phyloP scores from a whole-genome alignment of 2,797 vertebrate species.

The Bradypodion ventrale region DNA sequence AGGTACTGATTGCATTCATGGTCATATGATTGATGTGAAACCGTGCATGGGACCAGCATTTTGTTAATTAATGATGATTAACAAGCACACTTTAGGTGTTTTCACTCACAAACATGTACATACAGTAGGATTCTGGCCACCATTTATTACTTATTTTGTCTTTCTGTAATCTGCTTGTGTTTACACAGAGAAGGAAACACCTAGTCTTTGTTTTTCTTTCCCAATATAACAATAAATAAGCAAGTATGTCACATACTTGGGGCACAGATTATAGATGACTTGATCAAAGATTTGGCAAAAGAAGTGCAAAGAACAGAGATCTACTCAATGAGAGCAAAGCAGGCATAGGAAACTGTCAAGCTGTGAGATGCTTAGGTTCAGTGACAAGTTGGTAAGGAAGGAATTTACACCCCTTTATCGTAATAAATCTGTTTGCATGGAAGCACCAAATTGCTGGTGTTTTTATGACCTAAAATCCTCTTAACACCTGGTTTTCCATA shows the following conservation, averaged over 20 bases:
- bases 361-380: slow-evolving; percentile 2
- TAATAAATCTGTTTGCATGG: slow-evolving; percentile 22
- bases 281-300: neutral
- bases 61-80: too few species aligned
- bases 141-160: neutral
- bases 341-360: neutral
- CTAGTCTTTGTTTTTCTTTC: too few species aligned
- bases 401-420: neutral
- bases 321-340: neutral
- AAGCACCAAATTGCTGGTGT: slow-evolving; percentile 20
- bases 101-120: too few species aligned
- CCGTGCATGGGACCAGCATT: too few species aligned
- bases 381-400: neutral
- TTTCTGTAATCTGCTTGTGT: neutral
- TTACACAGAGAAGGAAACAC: too few species aligned
- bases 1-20: too few species aligned
- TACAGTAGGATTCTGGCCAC: too few species aligned
- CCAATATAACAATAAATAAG: neutral
- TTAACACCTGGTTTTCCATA: slow-evolving; percentile 11
- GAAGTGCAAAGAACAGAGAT: neutral
- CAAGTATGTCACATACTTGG: neutral
- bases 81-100: too few species aligned
- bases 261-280: neutral
- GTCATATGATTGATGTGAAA: too few species aligned
- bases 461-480: slow-evolving; percentile 12